Evolutionary conservation across 2,113 vertebrate species (phyloP), one percentile per base, ranked within the genome.

Genomic region (Rhizomys pruinosus): DNA sequence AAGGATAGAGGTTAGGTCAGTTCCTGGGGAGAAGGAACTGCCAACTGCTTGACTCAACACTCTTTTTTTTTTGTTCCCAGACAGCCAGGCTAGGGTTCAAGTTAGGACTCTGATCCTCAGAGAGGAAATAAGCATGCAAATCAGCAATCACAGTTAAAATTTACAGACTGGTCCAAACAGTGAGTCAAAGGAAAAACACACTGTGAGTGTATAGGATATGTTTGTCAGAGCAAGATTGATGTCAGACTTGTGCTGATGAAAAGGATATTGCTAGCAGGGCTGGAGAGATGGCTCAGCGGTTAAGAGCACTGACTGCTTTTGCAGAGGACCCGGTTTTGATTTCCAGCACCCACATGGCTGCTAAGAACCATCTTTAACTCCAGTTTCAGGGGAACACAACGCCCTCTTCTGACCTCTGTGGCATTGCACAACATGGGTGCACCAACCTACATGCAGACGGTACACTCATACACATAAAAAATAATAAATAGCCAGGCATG

Each of bases 91-190:
- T 61, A 91, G 57, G 34, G 63, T 88, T 93, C 93, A 92, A 92
- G 57, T 90, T 96, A 93, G 80, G 81, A 95, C 94, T 94, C 63
- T 69, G n/a, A 15, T 78, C 39, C 32, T 87, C 80, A 76, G 29
- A 47, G 27, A 91, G 55, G 44, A 89, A 95, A 87, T 86, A 76
- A 84, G 66, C 79, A 93, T 82, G 20, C 47, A 57, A 90, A 71
- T 90, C 57, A 93, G 12, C 42, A 84, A 16, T 55, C 23, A 90
- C n/a, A 95, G 47, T 73, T 71, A 87, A 94, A 84, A 93, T 72
- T 87, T 79, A 76, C 52, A 89, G n/a, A 66, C 59, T 84, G 37
- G 13, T 71, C 78, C 79, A 95, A 88, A 63, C 42, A 69, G 79
- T 59, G 39, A 78, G 1, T 42, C 79, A 27, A 94, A 37, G n/a